Conservation (phyloP, 2,113 vertebrate genomes). For the Anas platyrhynchos region DNA sequence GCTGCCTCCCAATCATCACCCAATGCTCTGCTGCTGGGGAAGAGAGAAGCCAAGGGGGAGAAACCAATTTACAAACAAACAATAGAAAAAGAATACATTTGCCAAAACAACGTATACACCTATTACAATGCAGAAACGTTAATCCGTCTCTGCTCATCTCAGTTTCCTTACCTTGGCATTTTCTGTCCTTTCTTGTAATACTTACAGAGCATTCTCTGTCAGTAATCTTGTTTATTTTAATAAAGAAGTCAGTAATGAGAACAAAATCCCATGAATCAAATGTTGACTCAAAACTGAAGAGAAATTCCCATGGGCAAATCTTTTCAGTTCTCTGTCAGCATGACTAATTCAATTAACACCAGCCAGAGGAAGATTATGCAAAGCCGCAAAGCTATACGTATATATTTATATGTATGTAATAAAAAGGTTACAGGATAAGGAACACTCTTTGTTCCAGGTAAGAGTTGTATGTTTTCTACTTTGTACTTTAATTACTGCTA, state of each 20-base stretch:
- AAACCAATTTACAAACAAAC: background rate
- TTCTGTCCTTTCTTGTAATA: background rate
- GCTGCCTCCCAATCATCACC: background rate
- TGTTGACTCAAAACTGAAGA: slow-evolving; percentile 20
- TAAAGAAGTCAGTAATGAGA: slow-evolving; percentile 9
- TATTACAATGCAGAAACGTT: background rate
- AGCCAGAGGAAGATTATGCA: background rate
- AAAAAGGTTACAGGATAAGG: background rate
- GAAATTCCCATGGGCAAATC: slow-evolving; percentile 11
- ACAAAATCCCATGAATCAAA: slow-evolving; percentile 4
- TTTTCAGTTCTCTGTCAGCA: background rate
- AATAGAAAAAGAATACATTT: fast-evolving
- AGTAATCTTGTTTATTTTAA: slow-evolving; percentile 39
- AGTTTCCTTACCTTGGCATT: background rate
- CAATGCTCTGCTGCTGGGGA: background rate
- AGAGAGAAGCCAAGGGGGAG: background rate
- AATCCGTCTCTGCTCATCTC: background rate
- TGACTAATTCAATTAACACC: slow-evolving; percentile 57
- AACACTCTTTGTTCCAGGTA: background rate
- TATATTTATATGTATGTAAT: background rate
- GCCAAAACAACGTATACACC: background rate
- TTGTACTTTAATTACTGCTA: background rate
- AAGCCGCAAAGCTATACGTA: background rate
- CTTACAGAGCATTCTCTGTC: background rate
- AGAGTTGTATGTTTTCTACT: background rate